Base-by-base conservation (phyloP, 2,888 invertebrate genomes). In the Volucella zonaria region DNA sequence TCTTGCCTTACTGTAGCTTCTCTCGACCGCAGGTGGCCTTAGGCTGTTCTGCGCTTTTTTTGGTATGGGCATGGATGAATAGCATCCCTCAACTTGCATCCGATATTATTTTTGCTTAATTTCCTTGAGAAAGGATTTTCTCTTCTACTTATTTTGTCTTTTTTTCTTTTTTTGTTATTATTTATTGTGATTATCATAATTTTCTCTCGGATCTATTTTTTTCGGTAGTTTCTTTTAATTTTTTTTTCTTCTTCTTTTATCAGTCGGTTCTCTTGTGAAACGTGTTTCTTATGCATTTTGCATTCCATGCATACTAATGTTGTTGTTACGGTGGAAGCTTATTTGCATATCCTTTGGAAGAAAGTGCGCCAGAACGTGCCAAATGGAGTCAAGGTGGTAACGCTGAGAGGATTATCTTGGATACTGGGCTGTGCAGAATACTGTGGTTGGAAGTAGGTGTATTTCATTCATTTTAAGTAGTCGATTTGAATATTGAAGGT, bases 91-190 rank as follows among this genome's bases (percentile, higher is more conserved):
- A 70, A 80, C 75, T 68, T 75, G 58, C 62, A 73, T 77, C 81
- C 81, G 62, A 81, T 71, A 81, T 77, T 77, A 81, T 86, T 86
- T 85, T 86, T 86, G 62, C 81, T 81, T 81, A 81, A 86, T 86
- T 81, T 86, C 68, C 81, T 81, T 73, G 73, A 73, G 68, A 81
- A 86, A 81, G 76, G 81, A 76, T 77, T 77, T 77, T 76, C 71
- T 75, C 15, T 18, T 11, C 40, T 31, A 6, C 31, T 31, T 31
- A 31, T 31, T 31, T 31, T 31, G 31, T 31, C 31, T 31, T n/a
- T 45, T 56, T 42, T 52, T 54, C 3, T 43, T 49, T 61, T 64
- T 43, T 56, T 54, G 18, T 42, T 66, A 40, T 71, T 54, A 56
- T 40, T 67, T 74, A 38, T 78, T 73, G 52, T 73, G 73, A 62